These are phyloP conservation scores for Epinephelus awoara DNA, from an alignment of 2,797 vertebrate genomes.

Conservation along the genomic window DNA sequence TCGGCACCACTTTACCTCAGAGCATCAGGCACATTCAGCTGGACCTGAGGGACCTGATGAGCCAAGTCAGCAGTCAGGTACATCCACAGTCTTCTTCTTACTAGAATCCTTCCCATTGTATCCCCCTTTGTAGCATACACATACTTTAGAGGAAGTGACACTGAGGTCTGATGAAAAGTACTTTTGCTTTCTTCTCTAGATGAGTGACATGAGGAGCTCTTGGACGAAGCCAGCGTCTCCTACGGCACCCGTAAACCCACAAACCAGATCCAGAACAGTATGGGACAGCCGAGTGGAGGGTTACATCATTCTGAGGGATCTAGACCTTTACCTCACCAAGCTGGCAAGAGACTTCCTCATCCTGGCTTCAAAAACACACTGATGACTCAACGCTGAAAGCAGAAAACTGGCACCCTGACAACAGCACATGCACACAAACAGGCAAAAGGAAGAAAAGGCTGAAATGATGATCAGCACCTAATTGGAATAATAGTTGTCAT, in stretches of 20 bases:
- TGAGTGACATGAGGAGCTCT: slow-evolving; percentile 57
- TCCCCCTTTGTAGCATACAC: not conserved
- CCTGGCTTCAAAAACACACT: slow-evolving; percentile 69
- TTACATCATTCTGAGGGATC: slow-evolving; percentile 85
- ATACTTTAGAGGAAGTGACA: slow-evolving; percentile 40
- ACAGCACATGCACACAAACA: slow-evolving; percentile 1
- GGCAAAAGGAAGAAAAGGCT: slow-evolving; percentile 1
- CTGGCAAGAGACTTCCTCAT: slow-evolving; percentile 85
- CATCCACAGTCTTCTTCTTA: slow-evolving; percentile 3
- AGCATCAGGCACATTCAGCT: slow-evolving; percentile 77
- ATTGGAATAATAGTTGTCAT: slow-evolving; percentile 1
- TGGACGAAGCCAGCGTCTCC: slow-evolving; percentile 19
- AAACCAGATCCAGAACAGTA: slow-evolving; percentile 23
- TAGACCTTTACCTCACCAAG: slow-evolving; percentile 85
- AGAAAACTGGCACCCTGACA: not conserved
- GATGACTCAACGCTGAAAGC: slow-evolving; percentile 7
- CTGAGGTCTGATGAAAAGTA: slow-evolving; percentile 2
- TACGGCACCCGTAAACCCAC: not conserved
- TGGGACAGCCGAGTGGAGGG: slow-evolving; percentile 83
- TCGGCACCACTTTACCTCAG: slow-evolving; percentile 49
- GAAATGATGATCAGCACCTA: slow-evolving; percentile 3
- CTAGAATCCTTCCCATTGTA: not conserved
- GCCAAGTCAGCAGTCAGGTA: slow-evolving; percentile 81
- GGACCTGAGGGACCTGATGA: slow-evolving; percentile 85
- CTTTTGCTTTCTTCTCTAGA: slow-evolving; percentile 65